Evolutionary conservation across 37 sponge, comb jelly and placozoan genomes (phyloP).

Genomic region (Beroe ovata): DNA sequence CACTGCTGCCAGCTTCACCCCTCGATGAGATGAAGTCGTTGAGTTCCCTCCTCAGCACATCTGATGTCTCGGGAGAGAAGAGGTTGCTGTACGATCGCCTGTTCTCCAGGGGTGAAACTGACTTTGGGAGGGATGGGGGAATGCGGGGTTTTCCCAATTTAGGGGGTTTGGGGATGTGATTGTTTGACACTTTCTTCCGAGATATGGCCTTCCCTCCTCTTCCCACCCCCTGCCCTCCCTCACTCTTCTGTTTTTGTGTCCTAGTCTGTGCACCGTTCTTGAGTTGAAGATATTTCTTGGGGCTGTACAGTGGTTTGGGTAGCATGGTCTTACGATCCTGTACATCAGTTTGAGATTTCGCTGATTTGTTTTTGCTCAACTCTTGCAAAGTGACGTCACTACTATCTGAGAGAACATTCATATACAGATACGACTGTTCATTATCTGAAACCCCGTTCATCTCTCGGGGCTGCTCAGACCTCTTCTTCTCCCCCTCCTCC

Average conservation of each 20-base stretch:
- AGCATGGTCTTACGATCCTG: not conserved
- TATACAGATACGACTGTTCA: not conserved
- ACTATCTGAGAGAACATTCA: not conserved
- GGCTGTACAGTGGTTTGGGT: conserved; percentile 8
- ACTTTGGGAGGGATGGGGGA: not conserved
- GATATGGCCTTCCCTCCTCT: not conserved
- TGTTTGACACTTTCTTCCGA: conserved; percentile 6
- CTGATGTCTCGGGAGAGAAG: conserved; percentile 22
- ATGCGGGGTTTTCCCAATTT: not conserved
- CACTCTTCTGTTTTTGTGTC: not conserved
- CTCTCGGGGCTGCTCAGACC: not conserved
- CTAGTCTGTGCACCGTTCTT: not conserved
- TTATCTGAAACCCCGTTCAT: not conserved
- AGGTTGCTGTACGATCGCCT: conserved; percentile 30
- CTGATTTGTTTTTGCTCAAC: not conserved
- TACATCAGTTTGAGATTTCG: not conserved
- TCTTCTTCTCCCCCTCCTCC: not conserved
- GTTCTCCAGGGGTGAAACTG: not conserved
- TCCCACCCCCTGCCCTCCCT: not conserved
- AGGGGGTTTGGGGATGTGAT: not conserved
- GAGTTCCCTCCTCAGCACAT: conserved; percentile 2
- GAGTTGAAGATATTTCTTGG: not conserved
- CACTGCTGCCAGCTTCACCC: not conserved
- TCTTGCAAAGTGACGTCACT: not conserved
- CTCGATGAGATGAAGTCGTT: conserved; percentile 29